Evolutionary conservation across 2,797 vertebrate species (phyloP).

Genomic region (Pangasius mekongensis): DNA sequence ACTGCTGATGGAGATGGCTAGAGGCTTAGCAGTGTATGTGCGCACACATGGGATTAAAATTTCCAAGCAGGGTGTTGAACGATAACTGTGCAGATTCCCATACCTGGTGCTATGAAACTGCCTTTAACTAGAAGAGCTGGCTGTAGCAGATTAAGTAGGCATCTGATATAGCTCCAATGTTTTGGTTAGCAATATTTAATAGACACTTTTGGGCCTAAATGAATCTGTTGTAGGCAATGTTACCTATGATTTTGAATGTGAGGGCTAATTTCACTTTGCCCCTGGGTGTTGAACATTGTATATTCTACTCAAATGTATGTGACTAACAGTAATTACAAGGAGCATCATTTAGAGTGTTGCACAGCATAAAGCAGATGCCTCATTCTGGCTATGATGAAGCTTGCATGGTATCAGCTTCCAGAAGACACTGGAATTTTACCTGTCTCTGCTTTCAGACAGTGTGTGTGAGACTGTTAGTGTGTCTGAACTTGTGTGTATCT

Average conservation of each 20-base stretch:
- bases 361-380: not conserved
- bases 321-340: not conserved
- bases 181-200: not conserved
- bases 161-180: not conserved
- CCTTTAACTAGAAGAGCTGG: conserved; percentile 42
- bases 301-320: not conserved
- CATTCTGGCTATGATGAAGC: not conserved
- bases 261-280: not conserved
- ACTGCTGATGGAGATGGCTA: conserved; percentile 44
- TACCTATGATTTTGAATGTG: not conserved
- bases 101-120: conserved; percentile 52
- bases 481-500: conserved; percentile 50
- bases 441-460: not conserved
- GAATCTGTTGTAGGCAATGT: not conserved
- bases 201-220: not conserved
- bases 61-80: conserved; percentile 60
- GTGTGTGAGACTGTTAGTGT: conserved; percentile 10
- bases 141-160: not conserved
- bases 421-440: not conserved
- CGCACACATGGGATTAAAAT: conserved; percentile 49
- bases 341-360: not conserved
- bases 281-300: not conserved
- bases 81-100: conserved; percentile 58
- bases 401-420: not conserved
- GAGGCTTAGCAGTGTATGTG: conserved; percentile 35